Evolutionary conservation across 2,113 vertebrate species (phyloP).

Genomic region (Cebus imitator): DNA sequence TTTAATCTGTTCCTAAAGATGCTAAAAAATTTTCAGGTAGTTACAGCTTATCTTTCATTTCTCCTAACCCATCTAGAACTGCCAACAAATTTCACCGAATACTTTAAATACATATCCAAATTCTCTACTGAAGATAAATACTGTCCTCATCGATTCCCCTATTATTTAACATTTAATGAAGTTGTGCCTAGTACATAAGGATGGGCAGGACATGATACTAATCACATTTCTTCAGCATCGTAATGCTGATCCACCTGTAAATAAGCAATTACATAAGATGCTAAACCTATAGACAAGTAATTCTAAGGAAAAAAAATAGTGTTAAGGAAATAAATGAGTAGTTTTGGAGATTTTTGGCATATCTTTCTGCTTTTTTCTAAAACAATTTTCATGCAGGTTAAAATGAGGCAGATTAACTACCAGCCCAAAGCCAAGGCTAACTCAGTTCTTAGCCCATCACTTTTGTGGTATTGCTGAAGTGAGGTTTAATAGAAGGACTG

Average conservation of each 20-base stretch:
- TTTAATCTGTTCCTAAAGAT: background rate
- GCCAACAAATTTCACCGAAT: background rate
- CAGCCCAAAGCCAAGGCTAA: background rate
- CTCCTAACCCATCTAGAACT: background rate
- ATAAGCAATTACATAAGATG: background rate
- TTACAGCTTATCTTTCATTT: background rate
- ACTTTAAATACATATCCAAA: background rate
- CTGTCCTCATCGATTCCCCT: background rate
- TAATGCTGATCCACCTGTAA: background rate
- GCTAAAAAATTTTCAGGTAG: background rate
- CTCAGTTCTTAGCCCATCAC: background rate
- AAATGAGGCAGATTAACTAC: background rate
- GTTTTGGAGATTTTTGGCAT: background rate
- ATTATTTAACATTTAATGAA: background rate
- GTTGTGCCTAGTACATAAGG: rapidly evolving
- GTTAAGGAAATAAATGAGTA: background rate
- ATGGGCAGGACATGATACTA: rapidly evolving
- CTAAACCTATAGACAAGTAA: background rate
- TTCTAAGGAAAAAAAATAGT: background rate
- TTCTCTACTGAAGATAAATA: background rate
- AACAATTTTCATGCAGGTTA: background rate
- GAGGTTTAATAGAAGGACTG: background rate
- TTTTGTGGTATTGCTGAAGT: background rate
- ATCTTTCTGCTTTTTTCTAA: background rate
- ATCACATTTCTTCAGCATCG: background rate